Conservation (phyloP, 2,113 vertebrate species). For the Gavialis gangeticus region DNA sequence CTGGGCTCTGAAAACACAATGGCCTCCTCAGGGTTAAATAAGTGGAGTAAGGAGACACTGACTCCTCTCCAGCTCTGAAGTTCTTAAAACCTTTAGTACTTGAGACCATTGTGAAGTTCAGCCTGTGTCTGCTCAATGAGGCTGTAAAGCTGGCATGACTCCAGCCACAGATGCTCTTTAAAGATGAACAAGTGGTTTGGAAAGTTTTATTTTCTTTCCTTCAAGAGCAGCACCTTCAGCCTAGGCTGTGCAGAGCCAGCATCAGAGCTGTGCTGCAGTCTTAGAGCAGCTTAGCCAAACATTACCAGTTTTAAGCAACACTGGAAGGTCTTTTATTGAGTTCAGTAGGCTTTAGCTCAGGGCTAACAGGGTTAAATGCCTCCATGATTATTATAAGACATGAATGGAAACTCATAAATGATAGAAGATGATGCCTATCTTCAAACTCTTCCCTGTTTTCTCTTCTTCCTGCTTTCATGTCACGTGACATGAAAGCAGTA, state of each 20-base stretch:
- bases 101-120: conserved; percentile 30
- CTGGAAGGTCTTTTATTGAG: conserved; percentile 52
- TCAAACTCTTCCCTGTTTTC: neutral
- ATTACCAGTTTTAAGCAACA: conserved; percentile 40
- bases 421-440: neutral
- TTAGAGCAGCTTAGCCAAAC: conserved; percentile 38
- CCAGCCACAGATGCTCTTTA: conserved; percentile 67
- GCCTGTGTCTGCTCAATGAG: conserved; percentile 41
- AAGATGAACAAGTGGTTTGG: conserved; percentile 24
- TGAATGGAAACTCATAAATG: conserved; percentile 31
- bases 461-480: conserved; percentile 48
- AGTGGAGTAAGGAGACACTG: conserved; percentile 12
- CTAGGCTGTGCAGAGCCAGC: neutral
- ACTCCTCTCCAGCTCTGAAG: conserved; percentile 6
- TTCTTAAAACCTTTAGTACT: conserved; percentile 50
- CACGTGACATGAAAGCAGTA: conserved; percentile 1
- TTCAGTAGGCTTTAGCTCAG: conserved; percentile 36
- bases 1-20: neutral
- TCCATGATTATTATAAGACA: conserved; percentile 45
- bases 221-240: conserved; percentile 9
- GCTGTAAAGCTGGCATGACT: conserved; percentile 38
- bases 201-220: neutral
- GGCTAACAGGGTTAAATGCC: neutral
- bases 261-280: neutral
- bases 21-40: conserved; percentile 59